A percentile compares a stretch with the other conserved stretches of the same genome.
These are phyloP conservation scores for Xanthorhoe designata DNA, from an alignment of 2,888 invertebrate species.

Conservation along the genomic window DNA sequence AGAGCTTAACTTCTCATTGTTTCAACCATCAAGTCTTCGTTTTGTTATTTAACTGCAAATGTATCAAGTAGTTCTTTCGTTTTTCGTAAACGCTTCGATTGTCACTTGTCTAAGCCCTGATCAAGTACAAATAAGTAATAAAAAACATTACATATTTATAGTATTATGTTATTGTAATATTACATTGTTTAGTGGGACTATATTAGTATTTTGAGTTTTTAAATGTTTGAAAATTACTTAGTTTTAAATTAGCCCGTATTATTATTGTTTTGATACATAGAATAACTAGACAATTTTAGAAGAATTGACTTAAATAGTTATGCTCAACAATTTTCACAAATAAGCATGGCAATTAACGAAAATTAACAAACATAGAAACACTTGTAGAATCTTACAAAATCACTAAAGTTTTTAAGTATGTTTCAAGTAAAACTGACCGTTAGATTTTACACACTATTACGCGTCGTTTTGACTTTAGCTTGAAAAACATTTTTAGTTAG, in stretches of 20 bases:
- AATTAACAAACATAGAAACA: neutral
- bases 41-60: neutral
- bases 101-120: conserved; percentile 8
- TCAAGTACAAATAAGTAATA: conserved; percentile 11
- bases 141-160: conserved; percentile 15
- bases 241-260: conserved; percentile 4
- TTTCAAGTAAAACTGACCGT: neutral
- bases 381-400: neutral
- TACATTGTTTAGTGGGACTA: conserved; percentile 4
- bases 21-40: neutral
- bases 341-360: neutral
- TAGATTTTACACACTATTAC: neutral
- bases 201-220: conserved; percentile 11
- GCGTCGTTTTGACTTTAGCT: too few relatives aligned
- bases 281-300: neutral
- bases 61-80: neutral
- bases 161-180: conserved; percentile 12
- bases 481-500: too few relatives aligned
- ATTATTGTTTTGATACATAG: neutral
- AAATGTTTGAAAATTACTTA: conserved; percentile 7
- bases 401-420: neutral
- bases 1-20: too few relatives aligned
- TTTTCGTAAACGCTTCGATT: conserved; percentile 5
- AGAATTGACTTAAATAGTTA: neutral
- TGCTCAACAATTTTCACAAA: neutral